These are phyloP conservation scores for Falco punctatus DNA, from an alignment of 2,113 vertebrate species.

Conservation along the genomic window DNA sequence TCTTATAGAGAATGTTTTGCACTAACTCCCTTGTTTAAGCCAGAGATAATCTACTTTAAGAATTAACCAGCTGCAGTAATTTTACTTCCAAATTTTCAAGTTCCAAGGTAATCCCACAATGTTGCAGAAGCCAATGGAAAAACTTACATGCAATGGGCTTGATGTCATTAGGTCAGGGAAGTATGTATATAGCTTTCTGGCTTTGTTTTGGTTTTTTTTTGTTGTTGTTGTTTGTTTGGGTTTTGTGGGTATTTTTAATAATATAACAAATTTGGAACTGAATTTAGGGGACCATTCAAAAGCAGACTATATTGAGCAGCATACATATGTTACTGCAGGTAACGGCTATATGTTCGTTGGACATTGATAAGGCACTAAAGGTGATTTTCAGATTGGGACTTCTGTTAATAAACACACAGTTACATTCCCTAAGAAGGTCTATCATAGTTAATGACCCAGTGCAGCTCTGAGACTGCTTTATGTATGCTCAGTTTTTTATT, in stretches of 20 bases:
- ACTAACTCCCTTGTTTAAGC: background rate
- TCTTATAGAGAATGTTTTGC: background rate
- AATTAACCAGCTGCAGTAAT: background rate
- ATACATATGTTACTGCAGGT: background rate
- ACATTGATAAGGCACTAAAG: background rate
- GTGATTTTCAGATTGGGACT: background rate
- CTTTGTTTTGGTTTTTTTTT: background rate
- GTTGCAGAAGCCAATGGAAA: background rate
- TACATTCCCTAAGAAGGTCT: background rate
- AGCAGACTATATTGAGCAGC: background rate
- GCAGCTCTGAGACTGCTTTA: background rate
- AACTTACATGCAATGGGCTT: background rate
- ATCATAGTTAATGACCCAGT: background rate
- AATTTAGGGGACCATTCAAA: background rate
- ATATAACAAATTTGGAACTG: background rate
- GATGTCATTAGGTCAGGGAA: background rate
- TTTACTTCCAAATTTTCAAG: background rate
- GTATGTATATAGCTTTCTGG: background rate
- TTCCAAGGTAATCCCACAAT: background rate
- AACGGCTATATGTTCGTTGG: background rate
- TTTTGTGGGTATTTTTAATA: background rate
- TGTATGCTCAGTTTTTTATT: background rate
- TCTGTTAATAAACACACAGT: background rate
- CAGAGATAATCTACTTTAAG: accelerated
- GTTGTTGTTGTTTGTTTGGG: background rate